A percentile compares a stretch with the other conserved stretches of the same genome.
phyloP scores from a whole-genome alignment of 2,888 invertebrate species.

The Sinopyrophorus schimmeli region DNA sequence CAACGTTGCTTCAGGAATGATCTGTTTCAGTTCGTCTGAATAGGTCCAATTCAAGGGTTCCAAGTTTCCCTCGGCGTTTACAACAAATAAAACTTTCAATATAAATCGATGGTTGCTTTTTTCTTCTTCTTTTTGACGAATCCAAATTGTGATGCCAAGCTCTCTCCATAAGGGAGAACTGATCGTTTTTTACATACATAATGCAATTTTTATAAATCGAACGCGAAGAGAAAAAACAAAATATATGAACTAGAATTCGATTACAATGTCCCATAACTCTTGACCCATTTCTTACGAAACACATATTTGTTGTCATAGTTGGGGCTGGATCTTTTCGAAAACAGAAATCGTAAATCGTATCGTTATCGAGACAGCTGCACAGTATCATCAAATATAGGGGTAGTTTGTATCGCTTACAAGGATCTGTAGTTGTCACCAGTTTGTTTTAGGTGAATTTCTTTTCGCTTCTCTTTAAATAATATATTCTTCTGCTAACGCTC shows the following conservation, averaged over 20 bases:
- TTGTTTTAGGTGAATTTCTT: slow-evolving; percentile 21
- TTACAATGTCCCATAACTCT: slow-evolving; percentile 22
- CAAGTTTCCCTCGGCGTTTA: slow-evolving; percentile 22
- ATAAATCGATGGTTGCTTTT: not conserved
- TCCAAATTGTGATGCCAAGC: not conserved
- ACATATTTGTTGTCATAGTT: slow-evolving; percentile 25
- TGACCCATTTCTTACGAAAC: slow-evolving; percentile 28
- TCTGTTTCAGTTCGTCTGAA: slow-evolving; percentile 30
- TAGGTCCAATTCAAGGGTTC: slow-evolving; percentile 29
- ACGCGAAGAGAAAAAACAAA: no score
- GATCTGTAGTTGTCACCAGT: slow-evolving; percentile 30
- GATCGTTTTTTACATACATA: slow-evolving; percentile 14
- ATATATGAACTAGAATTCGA: slow-evolving; percentile 21
- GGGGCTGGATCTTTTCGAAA: slow-evolving; percentile 24
- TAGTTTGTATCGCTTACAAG: slow-evolving; percentile 29
- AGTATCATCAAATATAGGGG: slow-evolving; percentile 30
- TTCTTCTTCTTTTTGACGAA: not conserved
- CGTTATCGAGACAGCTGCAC: slow-evolving; percentile 29
- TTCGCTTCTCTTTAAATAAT: no score
- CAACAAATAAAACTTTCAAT: slow-evolving; percentile 21
- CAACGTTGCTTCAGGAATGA: slow-evolving; percentile 29
- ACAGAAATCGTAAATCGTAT: slow-evolving; percentile 29
- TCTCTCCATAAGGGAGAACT: not conserved
- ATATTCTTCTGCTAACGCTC: no score
- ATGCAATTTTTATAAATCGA: no score